Base-by-base conservation (phyloP, 1,140 invertebrate genomes). In the Atta colombica region DNA sequence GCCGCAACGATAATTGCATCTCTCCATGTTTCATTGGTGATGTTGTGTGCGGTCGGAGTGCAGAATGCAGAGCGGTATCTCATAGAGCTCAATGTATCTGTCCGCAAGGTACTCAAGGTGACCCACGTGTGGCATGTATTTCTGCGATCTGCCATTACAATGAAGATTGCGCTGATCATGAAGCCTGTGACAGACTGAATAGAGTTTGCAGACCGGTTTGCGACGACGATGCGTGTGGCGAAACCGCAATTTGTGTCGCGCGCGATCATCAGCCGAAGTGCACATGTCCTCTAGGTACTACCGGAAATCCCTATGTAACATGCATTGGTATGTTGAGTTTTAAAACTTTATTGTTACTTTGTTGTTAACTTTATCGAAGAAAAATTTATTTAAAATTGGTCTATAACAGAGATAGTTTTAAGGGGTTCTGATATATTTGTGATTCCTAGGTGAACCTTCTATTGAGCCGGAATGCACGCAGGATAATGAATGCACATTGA, bases 131-230 rank as follows among this genome's bases (percentile, higher is more conserved):
- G 0, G 97, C 97, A n/a, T 98, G 98, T 92, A 97, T 98, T 55
- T 96, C 97, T 12, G 97, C 97, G 3, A 96, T 97, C 53, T 99
- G 98, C 91, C 97, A 98, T 90, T 98, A 98, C 91, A 98, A 99
- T 92, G 98, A 98, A 92, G 98, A 99, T 89, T 99, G 98, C 91
- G 97, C 97, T 7, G 97, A 98, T 93, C 96, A 98, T 84, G 98
- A 99, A 94, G 96, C 97, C 35, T 99, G 98, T 93, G 98, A 99
- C 91, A 96, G 97, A 72, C 94, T 98, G 3, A 99, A 98, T 92
- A 96, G 98, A 88, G 96, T 98, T 5, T 99, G 98, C 93, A 96
- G 97, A 92, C 97, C 97, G 0, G 98, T 98, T 35, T 99, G 98
- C 90, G 97, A 97, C 10, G 96, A 97, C 1, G 97, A 97, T 35